Evolutionary conservation across 1,140 invertebrate genomes (phyloP).

Genomic region (Drosophila pachea): DNA sequence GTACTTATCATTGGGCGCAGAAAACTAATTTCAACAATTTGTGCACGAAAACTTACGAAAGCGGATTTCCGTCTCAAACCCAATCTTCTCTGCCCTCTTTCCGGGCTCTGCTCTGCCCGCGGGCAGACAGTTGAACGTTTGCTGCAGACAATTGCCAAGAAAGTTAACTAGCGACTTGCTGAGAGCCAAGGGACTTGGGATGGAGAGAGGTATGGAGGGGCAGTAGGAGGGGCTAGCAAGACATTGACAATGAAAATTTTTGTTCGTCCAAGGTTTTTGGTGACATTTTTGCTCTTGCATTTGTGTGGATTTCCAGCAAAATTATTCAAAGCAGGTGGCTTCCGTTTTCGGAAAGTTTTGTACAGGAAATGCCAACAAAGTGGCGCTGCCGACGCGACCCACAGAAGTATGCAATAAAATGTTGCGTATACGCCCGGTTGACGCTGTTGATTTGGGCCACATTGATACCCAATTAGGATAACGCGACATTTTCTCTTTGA

Average conservation of each 20-base stretch:
- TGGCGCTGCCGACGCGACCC: constrained; percentile 28
- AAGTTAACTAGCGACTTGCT: constrained; percentile 61
- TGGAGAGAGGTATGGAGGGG: neutral
- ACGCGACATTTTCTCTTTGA: constrained; percentile 64
- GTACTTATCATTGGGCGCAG: constrained; percentile 70
- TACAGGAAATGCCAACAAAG: constrained; percentile 55
- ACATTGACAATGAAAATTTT: constrained; percentile 69
- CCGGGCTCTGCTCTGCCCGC: constrained; percentile 8
- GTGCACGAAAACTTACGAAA: constrained; percentile 69
- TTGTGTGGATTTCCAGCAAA: constrained; percentile 39
- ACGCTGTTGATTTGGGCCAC: constrained; percentile 68
- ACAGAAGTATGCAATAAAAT: constrained; percentile 72
- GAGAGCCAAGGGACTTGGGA: neutral
- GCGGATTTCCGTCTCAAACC: constrained; percentile 57
- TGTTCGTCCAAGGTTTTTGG: constrained; percentile 40
- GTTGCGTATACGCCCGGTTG: constrained; percentile 57
- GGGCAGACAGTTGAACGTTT: constrained; percentile 43
- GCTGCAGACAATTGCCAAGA: constrained; percentile 69
- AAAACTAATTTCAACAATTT: constrained; percentile 78
- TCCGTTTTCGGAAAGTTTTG: constrained; percentile 44
- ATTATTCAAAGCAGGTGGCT: constrained; percentile 45
- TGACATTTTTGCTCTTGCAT: constrained; percentile 33
- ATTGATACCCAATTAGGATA: constrained; percentile 77
- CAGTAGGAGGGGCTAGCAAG: neutral
- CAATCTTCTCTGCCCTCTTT: neutral